Conservation (phyloP, 2,888 invertebrate genomes). For the Seira ritae region DNA sequence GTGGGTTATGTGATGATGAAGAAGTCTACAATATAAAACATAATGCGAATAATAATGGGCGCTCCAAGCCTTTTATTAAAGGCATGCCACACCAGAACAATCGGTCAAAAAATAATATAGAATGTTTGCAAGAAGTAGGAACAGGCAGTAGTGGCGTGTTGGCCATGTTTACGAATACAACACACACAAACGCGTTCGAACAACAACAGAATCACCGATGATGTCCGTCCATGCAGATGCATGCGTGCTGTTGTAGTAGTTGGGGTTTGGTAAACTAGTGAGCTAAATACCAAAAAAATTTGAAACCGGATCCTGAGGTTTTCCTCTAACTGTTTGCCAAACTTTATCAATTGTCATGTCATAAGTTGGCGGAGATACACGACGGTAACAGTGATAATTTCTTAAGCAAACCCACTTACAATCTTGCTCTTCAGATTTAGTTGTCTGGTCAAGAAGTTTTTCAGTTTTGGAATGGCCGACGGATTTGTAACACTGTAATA, state of each 20-base stretch:
- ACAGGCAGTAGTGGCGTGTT: neutral
- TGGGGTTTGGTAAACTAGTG: conserved; percentile 35
- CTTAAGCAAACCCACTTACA: neutral
- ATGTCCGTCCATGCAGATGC: neutral
- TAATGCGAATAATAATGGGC: neutral
- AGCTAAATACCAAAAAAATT: conserved; percentile 46
- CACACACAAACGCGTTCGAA: neutral
- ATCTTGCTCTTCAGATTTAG: neutral
- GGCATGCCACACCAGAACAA: neutral
- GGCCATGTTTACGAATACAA: neutral
- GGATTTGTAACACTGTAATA: conserved; percentile 18
- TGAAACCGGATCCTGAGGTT: conserved; percentile 52
- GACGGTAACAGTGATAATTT: neutral
- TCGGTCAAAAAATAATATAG: neutral
- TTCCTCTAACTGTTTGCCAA: conserved; percentile 19
- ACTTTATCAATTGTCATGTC: neutral
- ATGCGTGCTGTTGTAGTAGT: neutral
- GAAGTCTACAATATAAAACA: neutral
- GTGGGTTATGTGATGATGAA: neutral
- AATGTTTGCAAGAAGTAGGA: neutral
- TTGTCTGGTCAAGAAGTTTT: neutral
- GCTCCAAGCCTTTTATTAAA: conserved; percentile 1
- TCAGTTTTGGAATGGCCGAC: conserved; percentile 7
- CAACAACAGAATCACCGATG: too few relatives aligned
- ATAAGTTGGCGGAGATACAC: too few relatives aligned